Evolutionary conservation across 2,797 vertebrate species (phyloP), one percentile per base, ranked within the genome.

Genomic region (Simalia tracyae): DNA sequence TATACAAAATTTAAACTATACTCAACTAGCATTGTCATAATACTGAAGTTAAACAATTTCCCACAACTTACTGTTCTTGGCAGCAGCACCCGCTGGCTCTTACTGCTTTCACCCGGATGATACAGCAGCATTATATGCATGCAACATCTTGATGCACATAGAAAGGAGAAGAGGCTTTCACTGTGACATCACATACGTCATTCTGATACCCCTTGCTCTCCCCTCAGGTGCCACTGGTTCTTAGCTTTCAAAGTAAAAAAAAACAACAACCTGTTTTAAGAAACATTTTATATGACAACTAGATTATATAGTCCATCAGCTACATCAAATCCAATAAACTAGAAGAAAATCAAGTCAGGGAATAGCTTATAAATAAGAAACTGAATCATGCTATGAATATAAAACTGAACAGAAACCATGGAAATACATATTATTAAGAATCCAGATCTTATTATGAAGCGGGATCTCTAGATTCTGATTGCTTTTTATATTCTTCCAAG

Each of bases 361-460:
- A 63, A 86, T 36, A 72, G 12, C 1, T 86, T 15, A 86, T 66
- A 91, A 86, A 86, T 86, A 91, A 68, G 84, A 85, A 90, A 42
- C 24, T 86, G 90, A 50, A 90, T 31, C n/a, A 50, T 36, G 26
- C 28, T 57, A 36, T 19, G 42, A 68, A 86, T 68, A 56, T 36
- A 36, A 42, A 91, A 86, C 36, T 46, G 36, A n/a, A 36, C 3
- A 31, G 57, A 68, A 68, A 87, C 56, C 9, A 76, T 46, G 22
- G 46, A 87, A 91, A 46, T 50, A 87, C 64, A 87, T 46, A 50
- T 46, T 46, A 57, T n/a, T 14, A 76, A n/a, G 19, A 56, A 17
- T 86, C 4, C 50, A 91, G 19, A 57, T 28, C 2, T 66, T 91
- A 61, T n/a, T 87, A n/a, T 46, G 72, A 9, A 76, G 19, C 17